Evolutionary conservation across 2,888 invertebrate genomes (phyloP), one percentile per base, ranked within the genome.

Genomic region (Agrochola lota): DNA sequence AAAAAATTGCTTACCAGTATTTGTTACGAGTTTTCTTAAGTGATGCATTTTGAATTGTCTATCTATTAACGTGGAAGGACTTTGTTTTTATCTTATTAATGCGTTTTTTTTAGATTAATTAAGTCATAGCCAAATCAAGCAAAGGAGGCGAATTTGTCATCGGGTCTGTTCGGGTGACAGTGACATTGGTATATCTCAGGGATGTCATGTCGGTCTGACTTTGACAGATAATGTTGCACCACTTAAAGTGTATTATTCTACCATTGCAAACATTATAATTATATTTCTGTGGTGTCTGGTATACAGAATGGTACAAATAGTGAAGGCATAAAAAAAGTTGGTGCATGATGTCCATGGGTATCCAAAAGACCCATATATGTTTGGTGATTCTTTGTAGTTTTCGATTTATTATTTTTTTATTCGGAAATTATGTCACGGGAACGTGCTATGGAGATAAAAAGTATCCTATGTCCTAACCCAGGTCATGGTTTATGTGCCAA

Each of bases 1-100:
- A 64, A 49, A 52, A 66, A 12, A 11, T n/a, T 40, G 78, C 88
- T 90, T 83, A 91, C 91, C 88, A 52, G 83, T 83, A 75, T 79
- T 82, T 62, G 71, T 71, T 77, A 85, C 26, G 68, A 90, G 71
- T 78, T 84, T 91, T 35, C 85, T 85, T 40, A 91, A 81, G 59
- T 83, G 81, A 79, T 90, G 85, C 91, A 91, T 91, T 80, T 77
- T 70, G 20, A 46, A 66, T 62, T 46, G 43, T n/a, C 1, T 71
- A 23, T 67, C 60, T 52, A 68, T 12, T 49, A 20, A 64, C 15
- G 40, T 23, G 20, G 60, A 76, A 66, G 59, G n/a, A 66, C 35
- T 30, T 46, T 30, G 11, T 74, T 66, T 62, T 43, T 30, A 60
- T 12, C 30, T 11, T 49, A 66, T 12, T 69, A 30, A 11, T 60